These are phyloP conservation scores for Drosophila monieri DNA, from an alignment of 2,888 invertebrate genomes.

Conservation along the genomic window DNA sequence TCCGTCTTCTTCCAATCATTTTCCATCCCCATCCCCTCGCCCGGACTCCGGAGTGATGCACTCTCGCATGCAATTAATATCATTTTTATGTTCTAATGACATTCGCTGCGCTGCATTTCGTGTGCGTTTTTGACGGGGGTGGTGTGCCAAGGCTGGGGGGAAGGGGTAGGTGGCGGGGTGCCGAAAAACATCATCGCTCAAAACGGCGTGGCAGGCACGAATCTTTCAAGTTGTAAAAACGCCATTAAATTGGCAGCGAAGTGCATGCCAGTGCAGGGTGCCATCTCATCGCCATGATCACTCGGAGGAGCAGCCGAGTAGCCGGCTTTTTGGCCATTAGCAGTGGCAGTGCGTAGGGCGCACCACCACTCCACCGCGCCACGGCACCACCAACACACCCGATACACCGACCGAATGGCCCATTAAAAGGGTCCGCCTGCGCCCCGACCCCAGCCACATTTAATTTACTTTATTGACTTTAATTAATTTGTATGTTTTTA, in stretches of 20 bases:
- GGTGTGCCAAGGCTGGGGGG: neutral
- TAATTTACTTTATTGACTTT: slow-evolving; percentile 69
- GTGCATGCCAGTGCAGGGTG: slow-evolving; percentile 59
- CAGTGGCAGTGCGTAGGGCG: slow-evolving; percentile 63
- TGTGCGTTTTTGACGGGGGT: slow-evolving; percentile 68
- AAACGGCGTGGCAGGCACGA: slow-evolving; percentile 81
- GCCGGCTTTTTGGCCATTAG: slow-evolving; percentile 49
- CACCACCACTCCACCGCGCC: slow-evolving; percentile 1
- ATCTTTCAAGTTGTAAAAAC: slow-evolving; percentile 82
- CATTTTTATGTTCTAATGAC: slow-evolving; percentile 82
- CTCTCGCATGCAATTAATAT: slow-evolving; percentile 80
- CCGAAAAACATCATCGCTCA: slow-evolving; percentile 70
- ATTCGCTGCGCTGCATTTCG: slow-evolving; percentile 81
- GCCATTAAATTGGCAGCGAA: slow-evolving; percentile 82
- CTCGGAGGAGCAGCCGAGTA: slow-evolving; percentile 43
- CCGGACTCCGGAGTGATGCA: slow-evolving; percentile 38
- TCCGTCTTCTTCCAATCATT: slow-evolving; percentile 17
- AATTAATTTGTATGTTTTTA: slow-evolving; percentile 79
- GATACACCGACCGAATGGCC: slow-evolving; percentile 8
- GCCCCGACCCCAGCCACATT: slow-evolving; percentile 22
- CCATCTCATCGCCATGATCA: slow-evolving; percentile 53
- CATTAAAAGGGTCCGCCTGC: slow-evolving; percentile 49
- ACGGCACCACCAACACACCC: neutral
- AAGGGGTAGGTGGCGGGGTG: slow-evolving; percentile 5
- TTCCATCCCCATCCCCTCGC: slow-evolving; percentile 9